These are phyloP conservation scores for Phania funesta DNA, from an alignment of 2,888 invertebrate genomes.

Conservation along the genomic window DNA sequence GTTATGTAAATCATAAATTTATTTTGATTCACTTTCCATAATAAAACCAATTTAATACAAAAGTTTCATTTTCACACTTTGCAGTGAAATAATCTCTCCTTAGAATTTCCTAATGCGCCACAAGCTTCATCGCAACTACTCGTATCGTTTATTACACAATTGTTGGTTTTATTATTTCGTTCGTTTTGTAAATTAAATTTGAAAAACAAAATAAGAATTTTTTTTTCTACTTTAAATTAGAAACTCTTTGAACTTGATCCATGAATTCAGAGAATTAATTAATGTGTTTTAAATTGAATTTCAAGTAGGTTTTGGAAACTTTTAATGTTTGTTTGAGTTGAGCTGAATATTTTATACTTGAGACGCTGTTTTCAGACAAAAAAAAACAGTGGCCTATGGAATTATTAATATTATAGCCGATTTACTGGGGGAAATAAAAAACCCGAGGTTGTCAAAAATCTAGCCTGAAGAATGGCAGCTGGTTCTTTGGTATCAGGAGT, in stretches of 20 bases:
- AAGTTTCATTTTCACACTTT: conserved; percentile 13
- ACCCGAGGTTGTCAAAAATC: too few relatives aligned
- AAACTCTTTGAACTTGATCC: conserved; percentile 56
- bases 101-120: conserved; percentile 50
- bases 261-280: conserved; percentile 38
- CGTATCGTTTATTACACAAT: conserved; percentile 18
- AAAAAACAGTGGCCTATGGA: too few relatives aligned
- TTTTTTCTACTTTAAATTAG: conserved; percentile 21
- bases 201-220: neutral
- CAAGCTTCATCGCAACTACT: conserved; percentile 39
- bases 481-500: too few relatives aligned
- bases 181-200: neutral
- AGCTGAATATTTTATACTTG: too few relatives aligned
- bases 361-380: too few relatives aligned
- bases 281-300: conserved; percentile 30
- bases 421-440: too few relatives aligned
- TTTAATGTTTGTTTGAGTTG: neutral
- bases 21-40: conserved; percentile 24
- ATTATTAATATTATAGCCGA: too few relatives aligned
- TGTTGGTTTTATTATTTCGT: too few relatives aligned
- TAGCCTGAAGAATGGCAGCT: too few relatives aligned
- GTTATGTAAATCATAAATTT: conserved; percentile 29
- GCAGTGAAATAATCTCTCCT: neutral
- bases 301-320: conserved; percentile 9
- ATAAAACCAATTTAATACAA: conserved; percentile 39